Base-by-base conservation (phyloP, 1,140 invertebrate species). In the Drosophila simulans region DNA sequence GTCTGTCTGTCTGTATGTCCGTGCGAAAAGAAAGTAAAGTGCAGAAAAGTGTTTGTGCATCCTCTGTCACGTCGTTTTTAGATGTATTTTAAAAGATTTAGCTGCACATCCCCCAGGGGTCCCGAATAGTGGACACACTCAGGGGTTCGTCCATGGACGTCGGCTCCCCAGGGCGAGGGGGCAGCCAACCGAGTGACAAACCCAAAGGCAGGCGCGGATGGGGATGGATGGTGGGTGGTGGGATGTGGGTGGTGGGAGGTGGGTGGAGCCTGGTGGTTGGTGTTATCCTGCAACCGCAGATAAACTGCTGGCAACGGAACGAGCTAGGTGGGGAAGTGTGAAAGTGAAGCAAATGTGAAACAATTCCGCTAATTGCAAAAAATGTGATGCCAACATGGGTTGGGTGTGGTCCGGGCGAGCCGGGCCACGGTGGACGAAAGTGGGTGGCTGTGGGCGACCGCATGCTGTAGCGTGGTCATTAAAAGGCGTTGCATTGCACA, bases 321-420 rank as follows among this genome's bases (percentile, higher is more conserved):
- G 43, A 48, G 46, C n/a, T 10, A 39, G 27, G 37, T 31, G 63
- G 13, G 20, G 22, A 64, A 57, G 68, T 77, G 75, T 68, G 55
- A 81, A 82, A 70, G 75, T 68, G 55, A 78, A 78, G 75, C 74
- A 65, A 88, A 86, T 83, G 83, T 83, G 83, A 86, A 86, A 86
- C 82, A 86, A 86, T 86, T 88, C 83, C 84, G 82, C 82, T 86
- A 86, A 86, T 86, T 86, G 82, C 82, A 86, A 86, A 86, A 86
- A 79, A 76, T 76, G 54, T 58, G 54, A 58, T 55, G 70, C 46
- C 54, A 74, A 35, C 22, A 39, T 15, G 39, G 42, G 0, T 31
- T 4, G 42, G 17, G 8, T 10, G 20, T 27, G 37, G 52, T 7
- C 8, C 2, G 8, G 31, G 31, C 8, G 31, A 8, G 0, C 1